Evolutionary conservation across 2,113 vertebrate species (phyloP), one percentile per base, ranked within the genome.

Genomic region (Cettia cetti): DNA sequence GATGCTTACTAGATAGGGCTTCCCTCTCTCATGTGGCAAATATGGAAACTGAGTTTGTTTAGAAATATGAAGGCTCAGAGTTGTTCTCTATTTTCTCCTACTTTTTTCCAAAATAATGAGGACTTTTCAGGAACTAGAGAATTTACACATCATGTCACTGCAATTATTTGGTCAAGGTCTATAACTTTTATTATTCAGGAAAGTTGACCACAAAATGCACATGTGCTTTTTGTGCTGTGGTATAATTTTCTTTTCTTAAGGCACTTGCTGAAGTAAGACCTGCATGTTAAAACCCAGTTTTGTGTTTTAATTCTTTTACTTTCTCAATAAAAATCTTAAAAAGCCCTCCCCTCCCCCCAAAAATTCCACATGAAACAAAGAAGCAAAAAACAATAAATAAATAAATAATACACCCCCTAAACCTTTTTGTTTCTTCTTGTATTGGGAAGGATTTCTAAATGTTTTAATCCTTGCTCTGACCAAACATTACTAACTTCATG

Each of bases 291-390:
- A 84, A 63, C 2, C 4, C 15, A 12, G 5, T 3, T 66, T 60
- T 45, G 42, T 30, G 35, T 27, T 77, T 52, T 37, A 72, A 21
- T 53, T 64, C 1, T 44, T 92, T 57, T 80, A 31, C 13, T 84
- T 92, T 70, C 7, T 84, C 28, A 78, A 31, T 47, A 57, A 79
- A 92, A 52, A 61, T 14, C 15, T 40, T 47, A 75, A 80, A 82
- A 30, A 23, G 2, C 3, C 6, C n/a, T n/a, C n/a, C n/a, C n/a
- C n/a, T n/a, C n/a, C n/a, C 2, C 15, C 9, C 9, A 1, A 4
- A 57, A 49, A 22, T 68, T 37, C 39, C 22, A 31, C n/a, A 40
- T 4, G 40, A 76, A 54, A 13, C 13, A 66, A 74, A 59, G 19
- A 60, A 60, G 9, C 7, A 60, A 66, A 54, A 53, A 1, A 0